Evolutionary conservation across 2,113 vertebrate species (phyloP), one percentile per base, ranked within the genome.

Genomic region (Gnathonemus longibarbis): DNA sequence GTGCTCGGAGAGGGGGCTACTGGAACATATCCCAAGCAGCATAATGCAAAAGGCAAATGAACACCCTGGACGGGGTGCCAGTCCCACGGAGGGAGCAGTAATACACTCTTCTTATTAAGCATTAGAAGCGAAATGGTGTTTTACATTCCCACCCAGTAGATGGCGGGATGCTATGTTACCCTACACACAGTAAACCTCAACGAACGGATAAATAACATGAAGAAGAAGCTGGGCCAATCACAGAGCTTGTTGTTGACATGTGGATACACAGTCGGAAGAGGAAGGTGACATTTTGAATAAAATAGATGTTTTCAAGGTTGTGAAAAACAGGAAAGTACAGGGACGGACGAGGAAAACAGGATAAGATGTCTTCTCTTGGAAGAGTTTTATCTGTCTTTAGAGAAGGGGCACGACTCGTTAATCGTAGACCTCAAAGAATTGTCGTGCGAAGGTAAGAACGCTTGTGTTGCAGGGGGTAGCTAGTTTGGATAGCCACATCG

Each of bases 221-320:
- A 80, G 31, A 42, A 19, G 15, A 77, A 15, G 35, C 6, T n/a
- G 83, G 91, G 87, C 95, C 95, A 95, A 95, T 95, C 93, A 92
- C 70, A 93, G 58, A 8, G 0, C 42, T 85, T 31, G 56, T 93
- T 94, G 45, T 92, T 94, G 24, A 11, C 17, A 91, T 27, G 93
- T 80, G 27, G 21, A 70, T 31, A 2, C 66, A 62, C 92, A 85
- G 91, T 91, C 91, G 91, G 90, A 53, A 45, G 90, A 1, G 15
- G 91, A 94, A 95, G 95, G 95, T 96, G 95, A 96, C 96, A 93
- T 91, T 89, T 93, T 49, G 31, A n/a, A 80, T 52, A 52, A 19
- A 0, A 8, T 83, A 8, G 62, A 35, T 31, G 27, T 89, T 53
- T 74, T 88, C 45, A 49, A 48, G 39, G 62, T 42, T 74, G 6